Base-by-base conservation (phyloP, 37 sponge, comb jelly and placozoan species). In the Spongia lamella region DNA sequence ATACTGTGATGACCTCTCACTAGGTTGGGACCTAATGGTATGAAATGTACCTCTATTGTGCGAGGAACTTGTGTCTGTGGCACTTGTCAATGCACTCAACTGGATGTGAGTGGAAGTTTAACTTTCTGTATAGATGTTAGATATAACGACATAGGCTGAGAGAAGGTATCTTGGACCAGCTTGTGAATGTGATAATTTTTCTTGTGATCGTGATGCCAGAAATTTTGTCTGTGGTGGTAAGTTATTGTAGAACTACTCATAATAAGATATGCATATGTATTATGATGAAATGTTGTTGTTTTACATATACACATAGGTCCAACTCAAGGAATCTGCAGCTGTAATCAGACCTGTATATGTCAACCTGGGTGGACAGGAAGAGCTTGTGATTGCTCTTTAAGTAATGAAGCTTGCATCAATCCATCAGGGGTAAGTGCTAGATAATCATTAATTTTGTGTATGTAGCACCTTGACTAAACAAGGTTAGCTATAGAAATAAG, bases 11-110 rank as follows among this genome's bases (percentile, higher is more conserved):
- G 11, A 0, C 38, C 21, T 25, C 15, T 56, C 7, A 26, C 16
- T 21, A 84, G 71, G 30, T 17, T 3, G 63, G 85, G 78, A 7
- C 37, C 56, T 15, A 72, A 66, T 52, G 66, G 50, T n/a, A 1
- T 71, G 0, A 58, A 59, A 60, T 86, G 79, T 73, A 61, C 86
- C 22, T 57, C 76, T n/a, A 57, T 39, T 5, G 61, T 37, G 27
- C 52, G 86, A 68, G 90, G 90, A 0, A 37, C 56, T 0, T 90
- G 85, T 32, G 38, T 80, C 0, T 90, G 90, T 90, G 81, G 82
- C 20, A 53, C 34, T 53, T 90, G 85, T 27, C 29, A 29, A 0
- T 90, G 90, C 37, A 55, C 15, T 11, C 20, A 51, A 47, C 20
- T 66, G 30, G 9, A 19, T 22, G 79, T 78, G 33, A 50, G 40